Evolutionary conservation across 2,888 invertebrate species (phyloP), one percentile per base, ranked within the genome.

Genomic region (Lymantria dispar): DNA sequence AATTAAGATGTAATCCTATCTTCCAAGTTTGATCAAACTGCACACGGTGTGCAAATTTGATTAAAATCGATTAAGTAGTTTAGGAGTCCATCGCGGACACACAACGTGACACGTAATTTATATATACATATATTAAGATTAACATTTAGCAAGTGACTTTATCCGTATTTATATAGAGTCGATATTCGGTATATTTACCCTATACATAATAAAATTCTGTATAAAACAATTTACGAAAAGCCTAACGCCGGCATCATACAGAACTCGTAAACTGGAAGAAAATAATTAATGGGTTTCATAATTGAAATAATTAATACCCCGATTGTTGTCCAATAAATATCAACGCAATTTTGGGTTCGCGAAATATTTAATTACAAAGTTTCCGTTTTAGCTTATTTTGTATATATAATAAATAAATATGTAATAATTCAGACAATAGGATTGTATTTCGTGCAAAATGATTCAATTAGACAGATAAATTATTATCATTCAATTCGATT

Each of bases 201-300:
- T 38, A n/a, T 43, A 33, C 10, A 33, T 33, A 33, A 33, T 10
- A 33, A 10, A 10, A 8, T 33, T 33, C 33, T 1, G 10, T 33
- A 33, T 50, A 56, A 55, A 59, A 52, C 50, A 45, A 48, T 56
- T 52, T 29, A 37, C 47, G 43, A 54, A 56, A 59, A 57, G 36
- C 43, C 54, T 53, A 43, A 46, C 47, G 46, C 45, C 47, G 38
- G 56, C 62, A 56, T 62, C 54, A 53, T 56, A 48, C 56, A 54
- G 51, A 60, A 62, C 45, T 38, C 60, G 37, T 45, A 45, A 43
- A 15, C 60, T 65, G 74, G 70, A 78, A 79, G 74, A 74, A 80
- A 76, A 78, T 81, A 81, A 81, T 80, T 77, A 77, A 71, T 64
- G 52, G 57, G 47, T 65, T 54, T 63, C 58, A 64, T 70, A 64